Conservation (phyloP, 2,113 vertebrate genomes). For the Brachypteracias leptosomus region DNA sequence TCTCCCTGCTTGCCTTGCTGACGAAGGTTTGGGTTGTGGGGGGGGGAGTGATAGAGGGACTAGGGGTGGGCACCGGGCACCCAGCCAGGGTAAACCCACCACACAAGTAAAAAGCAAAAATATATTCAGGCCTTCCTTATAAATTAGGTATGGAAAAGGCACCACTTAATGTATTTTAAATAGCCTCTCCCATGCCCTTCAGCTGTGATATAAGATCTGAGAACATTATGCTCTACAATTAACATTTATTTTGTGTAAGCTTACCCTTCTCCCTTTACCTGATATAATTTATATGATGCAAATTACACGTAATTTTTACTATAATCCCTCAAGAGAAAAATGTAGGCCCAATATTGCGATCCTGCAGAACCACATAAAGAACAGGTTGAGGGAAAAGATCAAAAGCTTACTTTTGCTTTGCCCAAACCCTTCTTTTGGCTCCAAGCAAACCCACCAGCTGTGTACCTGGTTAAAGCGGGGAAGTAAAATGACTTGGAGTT, state of each 20-base stretch:
- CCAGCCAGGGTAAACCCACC: no score
- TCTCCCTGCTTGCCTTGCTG: no score
- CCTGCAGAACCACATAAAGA: background rate
- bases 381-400: background rate
- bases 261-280: background rate
- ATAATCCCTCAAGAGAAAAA: background rate
- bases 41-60: no score
- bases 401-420: background rate
- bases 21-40: no score
- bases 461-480: background rate
- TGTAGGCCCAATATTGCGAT: background rate
- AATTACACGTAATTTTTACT: background rate
- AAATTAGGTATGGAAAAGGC: background rate
- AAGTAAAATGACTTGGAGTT: background rate
- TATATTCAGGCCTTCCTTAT: background rate
- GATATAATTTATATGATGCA: background rate
- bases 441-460: background rate
- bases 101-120: constrained; percentile 19
- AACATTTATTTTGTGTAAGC: background rate
- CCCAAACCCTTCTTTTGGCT: background rate
- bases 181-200: constrained; percentile 34
- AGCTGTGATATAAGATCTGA: constrained; percentile 10
- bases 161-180: background rate
- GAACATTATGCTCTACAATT: background rate
- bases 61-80: no score